Conservation (phyloP, 2,797 vertebrate species). For the Harpagifer antarcticus region DNA sequence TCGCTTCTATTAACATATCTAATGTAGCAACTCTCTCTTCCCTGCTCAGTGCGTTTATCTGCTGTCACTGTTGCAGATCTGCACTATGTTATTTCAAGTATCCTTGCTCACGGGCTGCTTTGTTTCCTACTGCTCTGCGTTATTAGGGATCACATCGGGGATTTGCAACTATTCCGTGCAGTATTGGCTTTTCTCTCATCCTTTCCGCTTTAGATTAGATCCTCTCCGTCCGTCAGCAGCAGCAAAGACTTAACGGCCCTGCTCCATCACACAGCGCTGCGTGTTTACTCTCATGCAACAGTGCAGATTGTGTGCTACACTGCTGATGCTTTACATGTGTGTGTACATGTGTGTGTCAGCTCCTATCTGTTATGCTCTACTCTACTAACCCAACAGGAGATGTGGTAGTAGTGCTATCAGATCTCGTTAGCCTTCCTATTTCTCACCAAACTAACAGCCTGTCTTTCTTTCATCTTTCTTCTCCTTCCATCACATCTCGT, state of each 20-base stretch:
- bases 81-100: background rate
- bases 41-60: background rate
- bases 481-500: background rate
- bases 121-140: background rate
- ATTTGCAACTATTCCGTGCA: background rate
- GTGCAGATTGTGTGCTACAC: constrained; percentile 3
- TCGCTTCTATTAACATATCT: background rate
- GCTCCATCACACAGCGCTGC: background rate
- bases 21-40: background rate
- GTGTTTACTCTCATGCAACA: background rate
- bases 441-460: constrained; percentile 2
- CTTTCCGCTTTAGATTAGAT: background rate
- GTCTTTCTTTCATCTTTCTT: background rate
- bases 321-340: constrained; percentile 14
- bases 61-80: background rate
- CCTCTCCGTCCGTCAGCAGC: background rate
- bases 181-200: background rate
- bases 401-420: constrained; percentile 1
- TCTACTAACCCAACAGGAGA: constrained; percentile 1
- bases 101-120: background rate
- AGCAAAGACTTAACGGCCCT: background rate
- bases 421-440: background rate
- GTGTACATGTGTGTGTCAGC: constrained; percentile 15
- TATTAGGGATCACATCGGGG: background rate
- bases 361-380: constrained; percentile 4